Conservation (phyloP, 1,140 invertebrate genomes). For the Aphidius ervi region DNA sequence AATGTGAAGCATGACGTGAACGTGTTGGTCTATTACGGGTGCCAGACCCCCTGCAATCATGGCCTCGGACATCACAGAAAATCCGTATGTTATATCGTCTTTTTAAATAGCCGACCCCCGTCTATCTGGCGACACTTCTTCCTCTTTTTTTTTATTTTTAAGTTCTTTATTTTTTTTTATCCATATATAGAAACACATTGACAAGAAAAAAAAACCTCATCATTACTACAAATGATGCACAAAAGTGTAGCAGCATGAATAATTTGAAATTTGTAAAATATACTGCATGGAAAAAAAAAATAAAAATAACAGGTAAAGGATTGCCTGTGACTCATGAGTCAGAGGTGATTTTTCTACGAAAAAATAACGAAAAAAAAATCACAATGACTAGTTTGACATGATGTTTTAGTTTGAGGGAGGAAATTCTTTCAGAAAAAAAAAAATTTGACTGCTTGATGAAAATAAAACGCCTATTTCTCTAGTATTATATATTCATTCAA, state of each 20-base stretch:
- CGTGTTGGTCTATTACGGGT: conserved; percentile 42
- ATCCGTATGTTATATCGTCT: conserved; percentile 31
- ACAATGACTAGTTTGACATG: no score
- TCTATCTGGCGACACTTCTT: conserved; percentile 29
- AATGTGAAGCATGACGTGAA: conserved; percentile 29
- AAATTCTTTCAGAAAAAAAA: no score
- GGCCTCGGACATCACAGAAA: conserved; percentile 38
- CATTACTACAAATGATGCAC: conserved; percentile 9
- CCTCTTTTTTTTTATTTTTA: neutral
- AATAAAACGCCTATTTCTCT: no score
- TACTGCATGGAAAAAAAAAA: no score
- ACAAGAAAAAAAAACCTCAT: conserved; percentile 5
- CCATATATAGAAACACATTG: neutral
- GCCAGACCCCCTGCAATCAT: conserved; percentile 40
- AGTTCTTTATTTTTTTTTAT: neutral
- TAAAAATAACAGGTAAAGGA: no score
- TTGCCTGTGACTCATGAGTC: no score
- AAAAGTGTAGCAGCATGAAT: neutral
- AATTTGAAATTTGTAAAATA: no score
- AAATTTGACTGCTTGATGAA: no score
- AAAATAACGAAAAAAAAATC: no score
- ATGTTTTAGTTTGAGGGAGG: no score
- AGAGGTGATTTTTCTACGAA: no score
- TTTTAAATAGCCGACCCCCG: conserved; percentile 12
- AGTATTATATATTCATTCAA: no score